These are phyloP conservation scores for Chrysomela aeneicollis DNA, from an alignment of 2,888 invertebrate species.

Conservation along the genomic window DNA sequence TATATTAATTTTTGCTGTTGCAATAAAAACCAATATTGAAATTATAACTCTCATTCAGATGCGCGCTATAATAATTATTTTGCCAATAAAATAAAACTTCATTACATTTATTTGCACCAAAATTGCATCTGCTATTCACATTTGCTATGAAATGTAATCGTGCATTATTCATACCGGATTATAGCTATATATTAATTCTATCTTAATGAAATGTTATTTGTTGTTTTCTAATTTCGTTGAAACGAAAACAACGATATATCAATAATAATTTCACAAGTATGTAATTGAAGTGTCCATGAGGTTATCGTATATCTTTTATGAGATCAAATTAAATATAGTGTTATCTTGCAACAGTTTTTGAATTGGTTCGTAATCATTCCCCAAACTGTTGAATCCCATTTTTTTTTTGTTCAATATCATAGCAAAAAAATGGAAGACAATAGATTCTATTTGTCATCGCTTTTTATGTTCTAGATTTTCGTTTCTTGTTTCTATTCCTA, in stretches of 20 bases:
- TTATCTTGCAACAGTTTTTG: no score
- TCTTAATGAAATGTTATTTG: slow-evolving; percentile 41
- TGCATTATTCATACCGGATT: slow-evolving; percentile 30
- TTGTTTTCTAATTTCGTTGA: slow-evolving; percentile 14
- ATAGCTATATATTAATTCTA: slow-evolving; percentile 18
- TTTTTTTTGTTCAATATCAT: no score
- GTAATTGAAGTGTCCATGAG: slow-evolving; percentile 12
- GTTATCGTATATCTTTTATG: slow-evolving; percentile 14
- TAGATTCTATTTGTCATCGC: no score
- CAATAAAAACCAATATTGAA: slow-evolving; percentile 8
- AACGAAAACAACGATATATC: not conserved
- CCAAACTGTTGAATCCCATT: no score
- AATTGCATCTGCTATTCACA: slow-evolving; percentile 25
- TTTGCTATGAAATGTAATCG: slow-evolving; percentile 22
- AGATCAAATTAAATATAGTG: no score
- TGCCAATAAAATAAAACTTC: slow-evolving; percentile 22
- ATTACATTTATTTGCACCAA: slow-evolving; percentile 18
- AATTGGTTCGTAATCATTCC: no score
- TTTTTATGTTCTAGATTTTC: no score
- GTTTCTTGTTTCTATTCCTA: no score
- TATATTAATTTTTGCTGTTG: no score
- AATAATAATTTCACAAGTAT: not conserved
- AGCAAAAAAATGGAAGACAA: no score
- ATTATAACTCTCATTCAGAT: slow-evolving; percentile 15
- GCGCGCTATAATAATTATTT: slow-evolving; percentile 20